Conservation (phyloP, 2,797 vertebrate genomes). For the Acanthopagrus latus region DNA sequence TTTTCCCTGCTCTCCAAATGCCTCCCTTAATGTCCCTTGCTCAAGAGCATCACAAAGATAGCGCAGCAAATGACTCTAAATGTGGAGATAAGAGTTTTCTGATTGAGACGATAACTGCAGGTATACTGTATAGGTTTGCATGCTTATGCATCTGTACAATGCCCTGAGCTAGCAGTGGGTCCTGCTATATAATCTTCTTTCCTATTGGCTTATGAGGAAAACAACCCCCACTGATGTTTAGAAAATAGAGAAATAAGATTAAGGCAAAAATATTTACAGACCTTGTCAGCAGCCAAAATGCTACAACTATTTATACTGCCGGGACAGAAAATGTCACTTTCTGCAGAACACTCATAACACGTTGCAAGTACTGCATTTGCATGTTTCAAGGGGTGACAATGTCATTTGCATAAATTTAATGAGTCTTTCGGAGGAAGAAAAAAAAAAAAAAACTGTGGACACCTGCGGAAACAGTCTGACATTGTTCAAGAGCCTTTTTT, state of each 20-base stretch:
- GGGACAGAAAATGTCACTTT: conserved; percentile 46
- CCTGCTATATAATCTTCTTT: not conserved
- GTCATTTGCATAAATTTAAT: conserved; percentile 83
- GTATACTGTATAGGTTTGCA: conserved; percentile 22
- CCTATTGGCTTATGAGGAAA: not conserved
- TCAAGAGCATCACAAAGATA: conserved; percentile 64
- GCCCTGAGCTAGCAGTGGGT: conserved; percentile 4
- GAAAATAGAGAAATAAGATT: conserved; percentile 28
- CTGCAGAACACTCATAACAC: conserved; percentile 58
- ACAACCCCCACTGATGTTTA: conserved; percentile 5
- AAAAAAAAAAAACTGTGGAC: conserved; percentile 53
- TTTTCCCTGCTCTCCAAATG: conserved; percentile 46
- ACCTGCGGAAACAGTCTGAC: conserved; percentile 79
- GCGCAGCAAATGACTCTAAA: conserved; percentile 47
- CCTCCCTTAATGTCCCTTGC: conserved; percentile 49
- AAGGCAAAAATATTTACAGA: conserved; percentile 39
- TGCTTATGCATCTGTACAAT: conserved; percentile 35
- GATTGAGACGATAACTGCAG: conserved; percentile 62
- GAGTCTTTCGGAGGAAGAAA: conserved; percentile 68
- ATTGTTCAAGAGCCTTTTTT: conserved; percentile 73
- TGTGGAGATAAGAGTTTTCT: conserved; percentile 64
- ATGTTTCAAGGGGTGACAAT: conserved; percentile 78
- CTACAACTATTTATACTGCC: conserved; percentile 27
- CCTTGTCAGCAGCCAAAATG: conserved; percentile 37
- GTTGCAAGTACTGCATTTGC: conserved; percentile 72